phyloP scores from a whole-genome alignment of 2,113 vertebrate species.

The Indicator indicator region DNA sequence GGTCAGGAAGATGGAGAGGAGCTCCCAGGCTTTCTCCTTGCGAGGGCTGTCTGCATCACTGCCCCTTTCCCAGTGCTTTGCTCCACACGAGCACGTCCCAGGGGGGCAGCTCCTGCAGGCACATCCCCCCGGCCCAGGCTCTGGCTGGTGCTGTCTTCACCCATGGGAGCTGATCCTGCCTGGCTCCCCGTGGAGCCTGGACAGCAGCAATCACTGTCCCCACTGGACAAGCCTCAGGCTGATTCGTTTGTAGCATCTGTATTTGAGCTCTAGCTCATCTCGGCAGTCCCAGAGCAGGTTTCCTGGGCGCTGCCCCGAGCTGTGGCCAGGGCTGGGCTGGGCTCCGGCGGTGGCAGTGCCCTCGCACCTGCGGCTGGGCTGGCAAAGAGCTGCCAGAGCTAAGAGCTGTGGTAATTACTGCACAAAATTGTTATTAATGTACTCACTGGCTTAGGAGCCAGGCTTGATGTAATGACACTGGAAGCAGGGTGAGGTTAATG shows the following conservation, averaged over 20 bases:
- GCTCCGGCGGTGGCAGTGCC: neutral
- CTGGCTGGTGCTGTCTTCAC: neutral
- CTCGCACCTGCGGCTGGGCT: neutral
- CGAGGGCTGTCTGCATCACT: neutral
- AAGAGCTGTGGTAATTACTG: constrained; percentile 49
- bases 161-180: rapidly evolving
- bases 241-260: neutral
- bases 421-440: constrained; percentile 66
- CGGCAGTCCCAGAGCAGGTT: neutral
- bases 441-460: constrained; percentile 52
- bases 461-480: constrained; percentile 53
- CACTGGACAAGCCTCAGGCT: neutral
- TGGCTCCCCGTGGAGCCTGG: neutral
- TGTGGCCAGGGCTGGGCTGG: neutral
- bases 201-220: neutral
- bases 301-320: neutral
- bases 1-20: neutral
- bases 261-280: neutral
- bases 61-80: neutral
- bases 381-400: neutral
- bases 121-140: neutral
- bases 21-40: neutral
- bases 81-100: too few relatives aligned
- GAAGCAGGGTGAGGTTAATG: constrained; percentile 67
- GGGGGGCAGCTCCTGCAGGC: rapidly evolving